Percentiles rank a stretch among this genome's conserved stretches.
These are phyloP conservation scores for Sapayoa aenigma DNA, from an alignment of 2,113 vertebrate genomes.

Conservation along the genomic window DNA sequence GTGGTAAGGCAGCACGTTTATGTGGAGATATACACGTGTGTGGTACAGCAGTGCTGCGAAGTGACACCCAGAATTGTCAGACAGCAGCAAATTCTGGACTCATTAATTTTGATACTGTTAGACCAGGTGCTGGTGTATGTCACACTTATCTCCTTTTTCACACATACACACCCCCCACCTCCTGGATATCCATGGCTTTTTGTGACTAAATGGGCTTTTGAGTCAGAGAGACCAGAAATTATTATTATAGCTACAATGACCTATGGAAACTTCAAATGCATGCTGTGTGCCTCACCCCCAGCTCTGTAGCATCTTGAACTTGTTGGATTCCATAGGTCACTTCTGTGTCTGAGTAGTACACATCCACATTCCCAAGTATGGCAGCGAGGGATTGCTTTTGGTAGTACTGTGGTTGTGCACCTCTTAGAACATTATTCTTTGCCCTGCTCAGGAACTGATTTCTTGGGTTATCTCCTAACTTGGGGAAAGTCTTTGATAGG, in stretches of 20 bases:
- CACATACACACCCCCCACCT: rapidly evolving
- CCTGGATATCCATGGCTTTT: background rate
- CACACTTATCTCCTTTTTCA: background rate
- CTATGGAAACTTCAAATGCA: background rate
- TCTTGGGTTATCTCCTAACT: background rate
- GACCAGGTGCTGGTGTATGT: background rate
- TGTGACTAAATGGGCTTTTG: rapidly evolving
- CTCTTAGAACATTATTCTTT: background rate
- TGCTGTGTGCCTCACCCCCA: background rate
- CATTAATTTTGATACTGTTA: background rate
- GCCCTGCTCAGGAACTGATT: background rate
- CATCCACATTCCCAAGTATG: background rate
- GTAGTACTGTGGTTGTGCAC: background rate
- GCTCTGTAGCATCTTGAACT: background rate
- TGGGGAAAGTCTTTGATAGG: background rate
- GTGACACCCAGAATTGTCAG: background rate
- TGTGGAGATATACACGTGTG: background rate
- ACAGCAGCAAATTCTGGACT: background rate
- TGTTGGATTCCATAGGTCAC: background rate
- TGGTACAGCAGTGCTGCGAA: background rate
- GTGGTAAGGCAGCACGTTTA: rapidly evolving
- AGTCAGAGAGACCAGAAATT: background rate
- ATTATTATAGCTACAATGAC: rapidly evolving
- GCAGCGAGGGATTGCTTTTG: background rate
- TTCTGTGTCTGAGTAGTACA: background rate